These are phyloP conservation scores for Spilarctia lutea DNA, from an alignment of 2,888 invertebrate genomes.

Conservation along the genomic window DNA sequence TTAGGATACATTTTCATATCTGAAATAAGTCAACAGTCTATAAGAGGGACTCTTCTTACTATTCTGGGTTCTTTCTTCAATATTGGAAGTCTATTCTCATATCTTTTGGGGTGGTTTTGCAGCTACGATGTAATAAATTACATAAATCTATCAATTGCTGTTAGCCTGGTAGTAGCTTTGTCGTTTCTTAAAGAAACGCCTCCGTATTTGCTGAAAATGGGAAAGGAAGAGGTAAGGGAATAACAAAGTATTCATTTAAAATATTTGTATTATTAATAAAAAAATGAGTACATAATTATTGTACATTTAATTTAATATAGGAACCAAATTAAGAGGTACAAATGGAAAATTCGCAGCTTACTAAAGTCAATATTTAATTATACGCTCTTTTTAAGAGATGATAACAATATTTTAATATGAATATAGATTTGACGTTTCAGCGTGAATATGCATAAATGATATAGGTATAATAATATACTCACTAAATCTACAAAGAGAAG, in stretches of 20 bases:
- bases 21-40: conserved; percentile 74
- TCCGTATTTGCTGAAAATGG: conserved; percentile 49
- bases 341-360: no score
- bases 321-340: no score
- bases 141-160: conserved; percentile 41
- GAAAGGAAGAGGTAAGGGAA: conserved; percentile 54
- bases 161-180: conserved; percentile 44
- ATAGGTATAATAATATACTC: neutral
- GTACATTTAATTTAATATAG: no score
- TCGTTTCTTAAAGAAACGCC: conserved; percentile 58
- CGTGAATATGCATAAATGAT: no score
- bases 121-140: conserved; percentile 58
- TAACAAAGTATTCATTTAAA: neutral
- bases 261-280: neutral
- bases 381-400: no score
- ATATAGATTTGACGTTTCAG: neutral
- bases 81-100: conserved; percentile 53
- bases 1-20: conserved; percentile 81
- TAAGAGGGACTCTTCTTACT: conserved; percentile 50
- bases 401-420: neutral
- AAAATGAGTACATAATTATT: neutral
- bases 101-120: conserved; percentile 57
- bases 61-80: conserved; percentile 42
- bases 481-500: neutral
- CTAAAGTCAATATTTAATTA: no score